These are phyloP conservation scores for Rhinogobio ventralis DNA, from an alignment of 2,797 vertebrate species.

Conservation along the genomic window DNA sequence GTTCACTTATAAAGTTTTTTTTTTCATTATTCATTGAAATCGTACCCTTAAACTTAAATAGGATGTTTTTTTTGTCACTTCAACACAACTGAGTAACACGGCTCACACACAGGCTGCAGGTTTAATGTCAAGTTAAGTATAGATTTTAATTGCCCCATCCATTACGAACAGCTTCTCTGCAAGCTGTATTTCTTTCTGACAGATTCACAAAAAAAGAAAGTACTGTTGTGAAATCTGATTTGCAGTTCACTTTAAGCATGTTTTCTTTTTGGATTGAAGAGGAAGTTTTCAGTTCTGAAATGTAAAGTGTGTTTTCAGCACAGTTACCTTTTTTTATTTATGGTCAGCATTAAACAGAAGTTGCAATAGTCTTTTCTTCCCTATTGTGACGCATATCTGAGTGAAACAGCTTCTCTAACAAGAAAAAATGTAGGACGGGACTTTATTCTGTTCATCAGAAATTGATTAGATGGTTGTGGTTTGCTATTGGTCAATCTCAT, in stretches of 20 bases:
- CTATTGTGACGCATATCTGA: neutral
- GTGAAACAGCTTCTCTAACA: neutral
- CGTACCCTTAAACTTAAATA: neutral
- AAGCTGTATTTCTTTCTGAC: neutral
- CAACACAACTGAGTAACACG: neutral
- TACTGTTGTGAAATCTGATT: neutral
- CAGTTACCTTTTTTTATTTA: neutral
- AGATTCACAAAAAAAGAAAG: neutral
- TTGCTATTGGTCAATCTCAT: neutral
- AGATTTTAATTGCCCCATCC: neutral
- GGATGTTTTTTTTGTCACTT: neutral
- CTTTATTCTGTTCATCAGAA: neutral
- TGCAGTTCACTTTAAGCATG: neutral
- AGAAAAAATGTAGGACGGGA: neutral
- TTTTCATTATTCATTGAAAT: neutral
- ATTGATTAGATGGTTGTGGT: neutral
- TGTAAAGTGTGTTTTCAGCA: neutral
- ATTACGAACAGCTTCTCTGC: neutral
- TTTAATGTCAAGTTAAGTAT: neutral
- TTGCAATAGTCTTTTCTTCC: neutral
- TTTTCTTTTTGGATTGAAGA: neutral
- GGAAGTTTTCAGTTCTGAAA: neutral
- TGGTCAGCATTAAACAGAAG: neutral
- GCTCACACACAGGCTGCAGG: neutral
- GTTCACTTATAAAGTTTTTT: neutral